phyloP scores from a whole-genome alignment of 2,113 vertebrate species.

The Lipophrys pholis region DNA sequence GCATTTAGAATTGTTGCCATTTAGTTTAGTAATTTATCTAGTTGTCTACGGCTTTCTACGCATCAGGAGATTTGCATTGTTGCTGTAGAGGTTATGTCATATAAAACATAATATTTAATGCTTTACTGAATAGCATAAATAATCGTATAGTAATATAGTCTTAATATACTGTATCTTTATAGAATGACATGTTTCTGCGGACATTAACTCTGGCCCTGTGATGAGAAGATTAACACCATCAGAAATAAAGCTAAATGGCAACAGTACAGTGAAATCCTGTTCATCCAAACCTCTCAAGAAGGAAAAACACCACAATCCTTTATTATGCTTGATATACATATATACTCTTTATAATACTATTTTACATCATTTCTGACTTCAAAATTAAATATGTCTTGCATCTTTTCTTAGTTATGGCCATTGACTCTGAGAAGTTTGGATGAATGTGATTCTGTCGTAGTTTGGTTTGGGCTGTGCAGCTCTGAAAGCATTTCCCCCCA shows the following conservation, averaged over 20 bases:
- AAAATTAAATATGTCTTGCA: not conserved
- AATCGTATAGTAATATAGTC: constrained; percentile 78
- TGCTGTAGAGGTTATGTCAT: constrained; percentile 74
- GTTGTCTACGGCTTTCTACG: constrained; percentile 73
- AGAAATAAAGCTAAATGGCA: constrained; percentile 46
- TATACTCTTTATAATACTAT: constrained; percentile 6
- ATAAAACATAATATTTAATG: constrained; percentile 77
- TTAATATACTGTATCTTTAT: constrained; percentile 72
- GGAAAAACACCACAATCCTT: constrained; percentile 11
- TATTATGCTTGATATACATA: constrained; percentile 10
- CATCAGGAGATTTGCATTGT: constrained; percentile 70
- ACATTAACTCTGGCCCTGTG: constrained; percentile 67
- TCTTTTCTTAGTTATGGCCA: not conserved
- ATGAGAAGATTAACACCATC: constrained; percentile 45
- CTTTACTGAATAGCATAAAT: constrained; percentile 78
- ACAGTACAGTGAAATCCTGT: constrained; percentile 40
- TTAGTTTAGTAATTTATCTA: constrained; percentile 69
- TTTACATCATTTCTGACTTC: constrained; percentile 2
- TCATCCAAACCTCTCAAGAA: constrained; percentile 31
- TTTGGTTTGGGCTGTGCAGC: constrained; percentile 2
- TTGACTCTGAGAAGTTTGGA: constrained; percentile 12
- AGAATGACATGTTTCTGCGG: constrained; percentile 66
- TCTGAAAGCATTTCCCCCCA: constrained; percentile 55
- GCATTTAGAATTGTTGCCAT: constrained; percentile 65
- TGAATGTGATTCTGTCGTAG: constrained; percentile 6